Conservation (phyloP, 1,140 invertebrate species). For the Drosophila mauritiana region DNA sequence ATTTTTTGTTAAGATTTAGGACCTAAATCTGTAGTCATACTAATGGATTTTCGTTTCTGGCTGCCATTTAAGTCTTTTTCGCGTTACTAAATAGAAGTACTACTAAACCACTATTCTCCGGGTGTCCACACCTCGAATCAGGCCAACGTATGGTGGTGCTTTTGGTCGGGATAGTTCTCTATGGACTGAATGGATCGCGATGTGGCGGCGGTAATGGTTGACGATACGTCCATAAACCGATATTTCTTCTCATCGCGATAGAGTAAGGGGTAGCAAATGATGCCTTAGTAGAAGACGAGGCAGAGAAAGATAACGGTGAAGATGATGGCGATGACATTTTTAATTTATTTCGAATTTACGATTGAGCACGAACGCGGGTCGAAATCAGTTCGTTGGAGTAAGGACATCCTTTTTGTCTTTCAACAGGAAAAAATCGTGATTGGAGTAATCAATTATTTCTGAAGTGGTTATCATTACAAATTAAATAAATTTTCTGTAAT, state of each 20-base stretch:
- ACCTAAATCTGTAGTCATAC: slow-evolving; percentile 12
- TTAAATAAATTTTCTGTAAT: too few relatives aligned
- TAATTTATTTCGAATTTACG: slow-evolving; percentile 7
- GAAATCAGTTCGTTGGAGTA: slow-evolving; percentile 19
- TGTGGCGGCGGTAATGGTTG: slow-evolving; percentile 84
- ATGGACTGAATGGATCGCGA: slow-evolving; percentile 82
- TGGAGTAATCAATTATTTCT: too few relatives aligned
- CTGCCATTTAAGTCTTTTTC: slow-evolving; percentile 40
- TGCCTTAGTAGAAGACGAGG: slow-evolving; percentile 87
- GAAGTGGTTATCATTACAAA: too few relatives aligned
- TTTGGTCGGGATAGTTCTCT: slow-evolving; percentile 81
- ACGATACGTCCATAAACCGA: slow-evolving; percentile 87
- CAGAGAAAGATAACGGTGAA: slow-evolving; percentile 85
- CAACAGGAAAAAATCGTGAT: too few relatives aligned
- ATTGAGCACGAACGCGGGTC: slow-evolving; percentile 18
- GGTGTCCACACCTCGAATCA: slow-evolving; percentile 23
- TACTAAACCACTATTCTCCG: slow-evolving; percentile 9
- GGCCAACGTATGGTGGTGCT: slow-evolving; percentile 71
- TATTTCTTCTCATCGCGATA: slow-evolving; percentile 87
- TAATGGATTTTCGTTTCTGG: slow-evolving; percentile 20
- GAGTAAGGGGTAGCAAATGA: slow-evolving; percentile 87
- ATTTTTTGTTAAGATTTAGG: slow-evolving; percentile 7
- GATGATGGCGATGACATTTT: slow-evolving; percentile 85
- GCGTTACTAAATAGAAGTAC: slow-evolving; percentile 27
- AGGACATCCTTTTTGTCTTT: too few relatives aligned